Evolutionary conservation across 2,888 invertebrate species (phyloP), one percentile per base, ranked within the genome.

Genomic region (Sinhomidia bicolor): DNA sequence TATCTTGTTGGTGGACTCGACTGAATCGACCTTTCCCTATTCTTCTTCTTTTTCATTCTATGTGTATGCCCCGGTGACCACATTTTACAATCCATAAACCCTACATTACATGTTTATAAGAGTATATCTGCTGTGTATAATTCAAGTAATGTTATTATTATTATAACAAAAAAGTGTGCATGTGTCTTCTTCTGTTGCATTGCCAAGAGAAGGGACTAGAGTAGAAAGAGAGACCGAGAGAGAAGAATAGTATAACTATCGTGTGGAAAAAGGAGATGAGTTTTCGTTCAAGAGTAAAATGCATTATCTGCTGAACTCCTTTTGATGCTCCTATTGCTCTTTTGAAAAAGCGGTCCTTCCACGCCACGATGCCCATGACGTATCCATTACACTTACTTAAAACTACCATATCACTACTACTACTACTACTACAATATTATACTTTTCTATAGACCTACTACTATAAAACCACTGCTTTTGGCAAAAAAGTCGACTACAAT

Each of bases 21-120:
- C 68, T 65, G 51, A 78, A 29, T 87, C 82, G 62, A 74, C 76
- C 79, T 84, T 88, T 79, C 83, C 60, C 79, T 60, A 23, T 78
- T 57, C 57, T 47, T 47, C n/a, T n/a, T n/a, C n/a, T n/a, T n/a
- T n/a, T n/a, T n/a, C n/a, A n/a, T n/a, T n/a, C 23, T 23, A 57
- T 51, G 54, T 57, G 79, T 84, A 84, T 89, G 89, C 85, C 89
- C 89, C 76, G 85, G 85, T 89, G 89, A 89, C 89, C 89, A 89
- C 89, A 89, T 84, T 89, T 89, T 89, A 89, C 89, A 85, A 89
- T 84, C 88, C 88, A 88, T 88, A 88, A 88, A 88, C 54, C 68
- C 60, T 71, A 60, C 44, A 51, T 36, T 20, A 80, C 80, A 20
- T 12, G 80, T 60, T 79, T 20, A n/a, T 36, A 17, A 23, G 5